Evolutionary conservation across 2,888 invertebrate genomes (phyloP), one percentile per base, ranked within the genome.

Genomic region (Bellardia bayeri): DNA sequence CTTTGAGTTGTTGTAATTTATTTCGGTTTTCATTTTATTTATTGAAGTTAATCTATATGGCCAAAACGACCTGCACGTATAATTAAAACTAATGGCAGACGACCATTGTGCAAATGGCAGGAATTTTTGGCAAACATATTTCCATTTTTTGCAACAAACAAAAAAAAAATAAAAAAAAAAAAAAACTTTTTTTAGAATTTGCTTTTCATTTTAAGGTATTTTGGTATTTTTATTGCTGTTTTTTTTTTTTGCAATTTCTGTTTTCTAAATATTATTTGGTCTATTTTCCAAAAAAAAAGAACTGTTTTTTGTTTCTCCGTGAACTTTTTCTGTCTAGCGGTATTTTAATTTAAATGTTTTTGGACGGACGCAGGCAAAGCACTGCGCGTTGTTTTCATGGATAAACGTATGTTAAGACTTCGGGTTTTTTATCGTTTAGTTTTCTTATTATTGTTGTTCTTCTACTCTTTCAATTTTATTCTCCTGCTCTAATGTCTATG

Each of bases 291-390:
- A 33, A 33, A n/a, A 63, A 30, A n/a, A 51, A 40, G 30, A 78
- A 33, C 37, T 66, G 42, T 42, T 68, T 54, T 72, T 74, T 56
- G 23, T n/a, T 42, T 1, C 45, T 45, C 45, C 45, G 13, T 45
- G 13, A 8, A 13, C 16, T 33, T 40, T 63, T 58, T 51, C 5
- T 61, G 66, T 80, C 75, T 69, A 81, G 83, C 79, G 86, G 45
- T 82, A 68, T 61, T 68, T 69, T 74, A 58, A 42, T 13, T 69
- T 80, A 68, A 78, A 79, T 78, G 51, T 87, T 82, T 74, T 68
- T 82, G 87, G 87, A 87, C 84, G 87, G 87, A 87, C 87, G 85
- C 87, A 87, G 85, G 84, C 82, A 74, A 78, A 87, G 85, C 87
- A 87, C 87, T 87, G 87, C 82, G 82, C 84, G 54, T 85, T 79